Base-by-base conservation (phyloP, 2,797 vertebrate genomes). In the Hapalemur alaotrensis region DNA sequence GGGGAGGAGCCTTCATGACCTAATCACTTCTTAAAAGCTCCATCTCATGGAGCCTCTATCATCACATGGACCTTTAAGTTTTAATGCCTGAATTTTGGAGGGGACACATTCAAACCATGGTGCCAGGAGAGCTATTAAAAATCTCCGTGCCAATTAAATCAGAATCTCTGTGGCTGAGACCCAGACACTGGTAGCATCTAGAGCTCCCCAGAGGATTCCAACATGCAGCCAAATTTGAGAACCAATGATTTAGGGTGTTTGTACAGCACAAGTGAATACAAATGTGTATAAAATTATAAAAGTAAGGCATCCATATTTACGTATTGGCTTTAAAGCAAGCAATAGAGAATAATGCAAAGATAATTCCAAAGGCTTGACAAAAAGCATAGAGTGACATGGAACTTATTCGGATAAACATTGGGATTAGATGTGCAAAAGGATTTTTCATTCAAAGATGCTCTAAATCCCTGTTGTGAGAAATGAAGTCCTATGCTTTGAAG, bases 281-380 rank as follows among this genome's bases (percentile, higher is more conserved):
- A 23, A 41, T 69, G 15, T 5, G 0, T 76, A 1, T 4, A 91
- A 23, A 54, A 0, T 0, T 18, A 14, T 17, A 89, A 3, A 4
- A 25, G 1, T 2, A 15, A 96, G 20, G n/a, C 9, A 46, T n/a
- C 9, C 4, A 4, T 32, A n/a, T 57, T 79, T 57, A 12, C 75
- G 3, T 57, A 30, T 0, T 25, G 22, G 6, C 8, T 85, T 79
- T 72, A 52, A 81, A 54, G 43, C 6, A 32, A 28, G 32, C 0
- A 0, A 0, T 1, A 23, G 17, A 13, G 32, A 61, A 35, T 41
- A 3, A 61, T 50, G 28, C 43, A 25, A 32, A 87, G 13, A 50
- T 38, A 72, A 32, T 48, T 48, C 8, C 35, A 43, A 83, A 54
- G 18, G 18, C 11, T 79, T 65, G 32, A 73, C 7, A 38, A n/a